Percentiles rank a stretch among this genome's conserved stretches.
phyloP scores from a whole-genome alignment of 2,888 invertebrate genomes.

The Resseliella maxima region DNA sequence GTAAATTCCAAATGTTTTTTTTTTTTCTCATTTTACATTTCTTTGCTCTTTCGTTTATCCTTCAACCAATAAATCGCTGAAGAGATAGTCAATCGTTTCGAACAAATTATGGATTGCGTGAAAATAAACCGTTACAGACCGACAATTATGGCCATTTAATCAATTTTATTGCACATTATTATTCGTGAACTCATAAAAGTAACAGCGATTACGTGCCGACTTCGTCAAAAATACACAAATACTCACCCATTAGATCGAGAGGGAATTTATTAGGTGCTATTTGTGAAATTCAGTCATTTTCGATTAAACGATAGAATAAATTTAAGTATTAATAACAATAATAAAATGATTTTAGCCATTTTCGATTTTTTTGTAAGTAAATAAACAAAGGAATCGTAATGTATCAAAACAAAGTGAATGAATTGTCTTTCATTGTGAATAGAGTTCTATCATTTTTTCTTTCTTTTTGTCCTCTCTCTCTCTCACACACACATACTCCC shows the following conservation, averaged over 20 bases:
- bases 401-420: no score
- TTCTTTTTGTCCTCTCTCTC: no score
- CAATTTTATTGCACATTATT: constrained; percentile 55
- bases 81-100: background rate
- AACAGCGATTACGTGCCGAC: constrained; percentile 12
- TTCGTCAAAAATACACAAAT: background rate
- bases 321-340: background rate
- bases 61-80: background rate
- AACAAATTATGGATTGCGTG: constrained; percentile 35
- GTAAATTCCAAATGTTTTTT: background rate
- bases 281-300: background rate
- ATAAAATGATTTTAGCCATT: background rate
- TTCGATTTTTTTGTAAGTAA: background rate
- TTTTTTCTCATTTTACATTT: background rate
- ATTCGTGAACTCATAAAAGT: constrained; percentile 29
- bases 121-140: constrained; percentile 7
- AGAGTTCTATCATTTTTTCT: no score
- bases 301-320: background rate
- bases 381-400: no score
- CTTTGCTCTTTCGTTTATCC: background rate
- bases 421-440: no score
- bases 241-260: background rate
- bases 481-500: no score
- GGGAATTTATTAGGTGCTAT: background rate
- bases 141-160: constrained; percentile 55